phyloP scores from a whole-genome alignment of 2,888 invertebrate species.

The Diadegma fenestrale region DNA sequence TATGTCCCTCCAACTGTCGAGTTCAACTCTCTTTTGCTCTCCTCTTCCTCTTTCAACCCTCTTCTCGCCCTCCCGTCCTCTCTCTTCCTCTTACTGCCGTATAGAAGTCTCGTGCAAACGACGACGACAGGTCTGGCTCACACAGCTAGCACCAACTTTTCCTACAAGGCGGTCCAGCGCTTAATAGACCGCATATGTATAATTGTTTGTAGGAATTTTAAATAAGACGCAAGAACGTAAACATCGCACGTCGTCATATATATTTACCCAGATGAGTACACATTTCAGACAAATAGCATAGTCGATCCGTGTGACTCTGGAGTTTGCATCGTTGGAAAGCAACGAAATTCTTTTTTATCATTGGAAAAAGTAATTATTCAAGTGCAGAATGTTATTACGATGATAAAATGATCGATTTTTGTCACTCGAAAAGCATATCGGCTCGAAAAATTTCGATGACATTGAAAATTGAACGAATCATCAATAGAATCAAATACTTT shows the following conservation, averaged over 20 bases:
- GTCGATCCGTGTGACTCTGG: too few species aligned
- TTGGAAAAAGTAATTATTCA: too few species aligned
- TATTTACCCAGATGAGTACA: neutral
- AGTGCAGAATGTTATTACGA: too few species aligned
- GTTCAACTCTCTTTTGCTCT: slow-evolving; percentile 64
- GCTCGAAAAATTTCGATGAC: too few species aligned
- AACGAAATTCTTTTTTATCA: too few species aligned
- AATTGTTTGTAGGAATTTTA: slow-evolving; percentile 29
- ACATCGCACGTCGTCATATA: slow-evolving; percentile 13
- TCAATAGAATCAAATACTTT: too few species aligned
- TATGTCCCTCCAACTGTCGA: slow-evolving; percentile 70
- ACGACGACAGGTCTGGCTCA: slow-evolving; percentile 41
- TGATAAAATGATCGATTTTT: too few species aligned
- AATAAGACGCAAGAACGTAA: slow-evolving; percentile 10
- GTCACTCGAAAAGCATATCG: too few species aligned
- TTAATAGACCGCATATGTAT: slow-evolving; percentile 53
- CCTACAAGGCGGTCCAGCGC: slow-evolving; percentile 63
- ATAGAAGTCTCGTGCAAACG: slow-evolving; percentile 52
- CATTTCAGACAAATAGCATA: neutral
- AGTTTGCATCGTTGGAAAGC: too few species aligned
- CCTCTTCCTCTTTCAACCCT: slow-evolving; percentile 40
- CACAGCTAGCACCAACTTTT: slow-evolving; percentile 57
- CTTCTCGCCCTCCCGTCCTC: slow-evolving; percentile 19
- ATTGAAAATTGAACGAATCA: too few species aligned
- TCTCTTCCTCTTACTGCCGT: slow-evolving; percentile 32